phyloP scores from a whole-genome alignment of 1,140 invertebrate genomes.

The Drosophila quadrilineata region DNA sequence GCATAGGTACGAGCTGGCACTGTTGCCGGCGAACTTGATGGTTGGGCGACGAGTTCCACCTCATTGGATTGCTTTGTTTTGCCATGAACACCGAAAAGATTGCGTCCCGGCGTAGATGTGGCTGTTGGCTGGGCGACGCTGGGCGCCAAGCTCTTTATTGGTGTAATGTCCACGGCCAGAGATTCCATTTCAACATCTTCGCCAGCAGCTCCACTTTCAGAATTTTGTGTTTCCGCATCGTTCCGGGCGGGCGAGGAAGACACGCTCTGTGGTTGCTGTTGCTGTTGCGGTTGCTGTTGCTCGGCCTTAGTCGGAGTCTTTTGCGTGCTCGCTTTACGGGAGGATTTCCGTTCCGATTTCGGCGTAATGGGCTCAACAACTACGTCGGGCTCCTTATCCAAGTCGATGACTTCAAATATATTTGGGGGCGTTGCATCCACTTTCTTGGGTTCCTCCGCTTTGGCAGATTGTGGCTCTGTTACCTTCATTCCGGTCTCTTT shows the following conservation, averaged over 20 bases:
- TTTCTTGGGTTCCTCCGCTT: constrained; percentile 2
- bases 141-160: constrained; percentile 17
- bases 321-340: constrained; percentile 34
- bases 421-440: too few relatives aligned
- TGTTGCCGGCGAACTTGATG: constrained; percentile 39
- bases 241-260: too few relatives aligned
- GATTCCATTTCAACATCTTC: constrained; percentile 74
- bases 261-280: constrained; percentile 15
- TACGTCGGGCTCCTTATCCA: constrained; percentile 1
- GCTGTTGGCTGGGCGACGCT: constrained; percentile 45
- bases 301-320: constrained; percentile 40
- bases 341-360: constrained; percentile 44
- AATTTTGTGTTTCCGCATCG: too few relatives aligned
- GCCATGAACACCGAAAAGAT: constrained; percentile 44
- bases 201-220: constrained; percentile 1
- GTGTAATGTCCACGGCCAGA: constrained; percentile 53
- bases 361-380: constrained; percentile 32
- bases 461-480: not conserved
- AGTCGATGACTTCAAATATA: constrained; percentile 1
- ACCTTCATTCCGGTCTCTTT: constrained; percentile 19
- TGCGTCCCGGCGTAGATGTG: constrained; percentile 71
- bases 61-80: constrained; percentile 51
- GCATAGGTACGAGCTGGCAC: constrained; percentile 49
- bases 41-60: constrained; percentile 45
- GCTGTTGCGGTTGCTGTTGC: constrained; percentile 8